Conservation (phyloP, 1,140 invertebrate genomes). For the Drosophila oshimai region DNA sequence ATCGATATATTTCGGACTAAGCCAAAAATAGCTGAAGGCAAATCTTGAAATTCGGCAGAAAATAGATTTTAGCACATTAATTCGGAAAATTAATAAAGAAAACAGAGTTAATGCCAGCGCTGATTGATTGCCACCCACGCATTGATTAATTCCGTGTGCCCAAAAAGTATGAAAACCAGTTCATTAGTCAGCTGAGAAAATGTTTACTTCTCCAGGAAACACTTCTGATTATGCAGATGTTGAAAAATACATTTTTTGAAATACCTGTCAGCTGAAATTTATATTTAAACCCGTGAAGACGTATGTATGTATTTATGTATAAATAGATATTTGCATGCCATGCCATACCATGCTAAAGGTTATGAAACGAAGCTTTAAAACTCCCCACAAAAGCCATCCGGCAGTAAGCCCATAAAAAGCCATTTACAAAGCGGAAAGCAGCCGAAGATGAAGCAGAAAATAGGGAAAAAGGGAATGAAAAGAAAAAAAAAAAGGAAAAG, state of each 20-base stretch:
- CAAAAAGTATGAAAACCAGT: constrained; percentile 6
- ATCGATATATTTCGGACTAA: constrained; percentile 2
- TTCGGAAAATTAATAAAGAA: constrained; percentile 15
- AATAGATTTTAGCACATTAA: constrained; percentile 61
- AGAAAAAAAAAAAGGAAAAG: not conserved
- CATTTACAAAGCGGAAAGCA: constrained; percentile 65
- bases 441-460: constrained; percentile 18
- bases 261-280: not conserved
- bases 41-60: constrained; percentile 52
- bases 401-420: constrained; percentile 56
- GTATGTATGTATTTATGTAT: too few relatives aligned
- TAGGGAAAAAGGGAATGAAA: not conserved
- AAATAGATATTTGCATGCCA: constrained; percentile 41
- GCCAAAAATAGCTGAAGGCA: constrained; percentile 25
- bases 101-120: constrained; percentile 15
- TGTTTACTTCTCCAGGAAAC: constrained; percentile 11
- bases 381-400: constrained; percentile 49
- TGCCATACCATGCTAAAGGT: constrained; percentile 29
- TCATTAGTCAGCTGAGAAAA: constrained; percentile 6
- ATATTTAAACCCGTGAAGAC: not conserved
- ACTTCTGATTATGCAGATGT: constrained; percentile 32
- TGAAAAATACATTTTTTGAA: constrained; percentile 1
- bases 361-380: constrained; percentile 40
- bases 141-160: constrained; percentile 28
- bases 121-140: constrained; percentile 35